phyloP scores from a whole-genome alignment of 2,888 invertebrate species.

The Pocota personata region DNA sequence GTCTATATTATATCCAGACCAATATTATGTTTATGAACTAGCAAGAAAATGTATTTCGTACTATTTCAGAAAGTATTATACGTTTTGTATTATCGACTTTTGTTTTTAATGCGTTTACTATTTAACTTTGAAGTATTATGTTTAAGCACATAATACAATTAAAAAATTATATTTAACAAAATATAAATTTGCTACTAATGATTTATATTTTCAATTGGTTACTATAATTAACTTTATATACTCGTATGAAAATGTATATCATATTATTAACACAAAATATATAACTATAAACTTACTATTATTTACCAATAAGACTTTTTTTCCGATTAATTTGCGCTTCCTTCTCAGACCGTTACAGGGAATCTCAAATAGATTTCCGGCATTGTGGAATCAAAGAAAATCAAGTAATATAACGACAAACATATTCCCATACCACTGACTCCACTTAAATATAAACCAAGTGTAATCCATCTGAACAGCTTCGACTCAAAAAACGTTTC shows the following conservation, averaged over 20 bases:
- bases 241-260: not conserved
- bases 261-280: not conserved
- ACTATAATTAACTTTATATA: too few species aligned
- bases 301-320: not conserved
- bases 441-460: constrained; percentile 79
- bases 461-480: constrained; percentile 79
- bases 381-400: constrained; percentile 81
- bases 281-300: constrained; percentile 13
- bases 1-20: not conserved
- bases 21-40: not conserved
- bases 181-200: too few species aligned
- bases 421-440: constrained; percentile 80
- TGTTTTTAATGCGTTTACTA: too few species aligned
- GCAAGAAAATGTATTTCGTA: not conserved
- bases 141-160: not conserved
- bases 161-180: not conserved
- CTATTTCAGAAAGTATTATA: not conserved
- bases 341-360: constrained; percentile 79
- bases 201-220: too few species aligned
- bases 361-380: constrained; percentile 80
- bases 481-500: constrained; percentile 78
- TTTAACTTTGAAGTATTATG: too few species aligned
- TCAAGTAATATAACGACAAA: constrained; percentile 79
- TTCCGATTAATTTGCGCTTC: not conserved
- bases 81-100: not conserved